These are phyloP conservation scores for Odontomyia ornata DNA, from an alignment of 2,888 invertebrate genomes.

Conservation along the genomic window DNA sequence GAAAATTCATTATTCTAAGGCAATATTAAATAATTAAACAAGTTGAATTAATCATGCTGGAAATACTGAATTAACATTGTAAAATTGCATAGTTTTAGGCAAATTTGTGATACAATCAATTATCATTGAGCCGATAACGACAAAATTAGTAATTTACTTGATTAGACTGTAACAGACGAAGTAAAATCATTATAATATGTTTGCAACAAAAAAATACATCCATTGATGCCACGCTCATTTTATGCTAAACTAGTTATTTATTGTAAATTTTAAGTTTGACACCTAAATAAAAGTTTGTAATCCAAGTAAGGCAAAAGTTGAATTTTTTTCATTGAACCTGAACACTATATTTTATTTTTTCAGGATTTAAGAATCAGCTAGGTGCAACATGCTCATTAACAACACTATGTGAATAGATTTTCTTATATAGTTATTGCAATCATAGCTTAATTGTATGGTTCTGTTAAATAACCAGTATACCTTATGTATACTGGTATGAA, in stretches of 20 bases:
- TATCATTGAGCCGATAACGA: background rate
- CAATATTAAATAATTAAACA: background rate
- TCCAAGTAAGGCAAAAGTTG: background rate
- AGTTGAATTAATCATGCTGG: background rate
- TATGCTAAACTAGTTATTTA: background rate
- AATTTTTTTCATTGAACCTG: background rate
- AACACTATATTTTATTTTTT: too few relatives aligned
- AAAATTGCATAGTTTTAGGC: constrained; percentile 33
- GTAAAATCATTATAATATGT: background rate
- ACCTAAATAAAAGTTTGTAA: background rate
- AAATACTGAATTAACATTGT: background rate
- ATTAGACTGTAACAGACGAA: background rate
- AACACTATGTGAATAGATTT: too few relatives aligned
- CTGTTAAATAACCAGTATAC: too few relatives aligned
- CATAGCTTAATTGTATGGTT: too few relatives aligned
- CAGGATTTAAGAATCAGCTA: too few relatives aligned
- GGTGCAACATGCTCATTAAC: too few relatives aligned
- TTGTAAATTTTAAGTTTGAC: background rate
- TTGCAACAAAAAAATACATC: too few relatives aligned
- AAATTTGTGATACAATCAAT: constrained; percentile 39
- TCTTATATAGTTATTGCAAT: too few relatives aligned
- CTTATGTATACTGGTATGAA: too few relatives aligned
- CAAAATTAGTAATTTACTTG: background rate
- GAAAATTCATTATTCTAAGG: background rate
- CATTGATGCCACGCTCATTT: background rate